Evolutionary conservation across 64 coral and sea anemone species (phyloP).

Genomic region (Trachythela sp.): DNA sequence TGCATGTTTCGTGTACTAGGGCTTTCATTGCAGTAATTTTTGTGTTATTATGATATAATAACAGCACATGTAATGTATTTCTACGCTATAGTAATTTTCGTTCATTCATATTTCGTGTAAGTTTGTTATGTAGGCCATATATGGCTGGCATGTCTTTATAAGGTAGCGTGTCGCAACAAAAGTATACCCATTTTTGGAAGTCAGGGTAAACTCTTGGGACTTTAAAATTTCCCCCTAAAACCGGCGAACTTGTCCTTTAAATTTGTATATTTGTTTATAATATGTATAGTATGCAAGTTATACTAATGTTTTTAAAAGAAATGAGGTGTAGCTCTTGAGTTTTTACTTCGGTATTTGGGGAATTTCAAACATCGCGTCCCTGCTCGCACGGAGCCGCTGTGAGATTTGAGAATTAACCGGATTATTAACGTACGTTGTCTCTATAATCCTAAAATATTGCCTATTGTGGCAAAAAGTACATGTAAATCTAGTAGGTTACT

Average conservation of each 20-base stretch:
- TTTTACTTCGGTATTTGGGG: not conserved
- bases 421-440: not conserved
- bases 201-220: not conserved
- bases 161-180: conserved; percentile 43
- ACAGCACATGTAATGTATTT: not conserved
- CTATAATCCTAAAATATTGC: not conserved
- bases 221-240: not conserved
- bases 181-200: conserved; percentile 91
- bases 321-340: not conserved
- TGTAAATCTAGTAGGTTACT: not conserved
- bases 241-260: not conserved
- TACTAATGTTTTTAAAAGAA: not conserved
- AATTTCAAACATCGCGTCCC: not conserved
- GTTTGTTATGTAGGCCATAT: conserved; percentile 96
- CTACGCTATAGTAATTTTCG: conserved; percentile 40
- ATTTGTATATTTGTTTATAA: not conserved
- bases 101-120: conserved; percentile 89
- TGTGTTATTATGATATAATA: not conserved
- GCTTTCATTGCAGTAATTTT: not conserved
- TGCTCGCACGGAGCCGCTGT: not conserved
- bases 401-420: not conserved
- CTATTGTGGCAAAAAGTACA: not conserved
- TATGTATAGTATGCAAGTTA: no score
- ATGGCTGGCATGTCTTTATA: conserved; percentile 97
- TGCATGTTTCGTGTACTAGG: not conserved